A percentile compares a stretch with the other conserved stretches of the same genome.
phyloP scores from a whole-genome alignment of 1,140 invertebrate species.

The Yoshiicerus persimilis region DNA sequence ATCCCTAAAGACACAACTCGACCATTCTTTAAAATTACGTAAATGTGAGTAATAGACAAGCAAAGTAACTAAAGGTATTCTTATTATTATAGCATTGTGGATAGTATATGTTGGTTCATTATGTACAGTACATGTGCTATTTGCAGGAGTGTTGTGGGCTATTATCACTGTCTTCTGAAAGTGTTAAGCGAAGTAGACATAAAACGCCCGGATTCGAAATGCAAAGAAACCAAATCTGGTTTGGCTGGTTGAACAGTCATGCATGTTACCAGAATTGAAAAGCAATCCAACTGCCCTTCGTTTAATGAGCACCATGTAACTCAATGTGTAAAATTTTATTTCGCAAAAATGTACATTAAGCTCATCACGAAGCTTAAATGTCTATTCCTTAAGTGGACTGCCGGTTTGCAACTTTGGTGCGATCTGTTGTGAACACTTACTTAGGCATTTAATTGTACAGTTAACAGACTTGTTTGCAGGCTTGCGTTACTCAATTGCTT shows the following conservation, averaged over 20 bases:
- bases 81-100: too few relatives aligned
- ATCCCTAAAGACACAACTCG: too few relatives aligned
- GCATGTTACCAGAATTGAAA: neutral
- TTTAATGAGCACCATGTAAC: too few relatives aligned
- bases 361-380: neutral
- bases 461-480: neutral
- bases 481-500: neutral
- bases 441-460: neutral
- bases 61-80: too few relatives aligned
- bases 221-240: neutral
- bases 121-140: too few relatives aligned
- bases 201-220: neutral
- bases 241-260: neutral
- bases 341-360: neutral
- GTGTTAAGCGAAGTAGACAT: neutral
- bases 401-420: neutral
- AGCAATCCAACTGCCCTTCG: too few relatives aligned
- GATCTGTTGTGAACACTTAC: neutral
- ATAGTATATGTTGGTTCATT: too few relatives aligned
- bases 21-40: too few relatives aligned
- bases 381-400: neutral
- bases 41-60: too few relatives aligned
- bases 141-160: too few relatives aligned
- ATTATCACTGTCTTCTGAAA: neutral
- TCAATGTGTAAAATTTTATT: neutral